Evolutionary conservation across 1,140 invertebrate genomes (phyloP), one percentile per base, ranked within the genome.

Genomic region (Anoplolepis gracilipes): DNA sequence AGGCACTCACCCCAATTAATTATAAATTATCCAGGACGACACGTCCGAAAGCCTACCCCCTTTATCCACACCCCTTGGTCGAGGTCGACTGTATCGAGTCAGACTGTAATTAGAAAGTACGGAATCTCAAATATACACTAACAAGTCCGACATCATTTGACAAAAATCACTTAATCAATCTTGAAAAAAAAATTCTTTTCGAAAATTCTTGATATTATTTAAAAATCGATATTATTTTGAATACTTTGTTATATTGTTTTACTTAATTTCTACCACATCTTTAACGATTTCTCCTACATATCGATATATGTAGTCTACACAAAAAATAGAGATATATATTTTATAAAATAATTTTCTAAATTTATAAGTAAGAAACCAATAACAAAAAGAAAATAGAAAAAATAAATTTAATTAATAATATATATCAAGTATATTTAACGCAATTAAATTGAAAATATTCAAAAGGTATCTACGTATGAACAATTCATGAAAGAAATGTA

Each of bases 11-110:
- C 4, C 13, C 65, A 55, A 73, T 87, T 84, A 77, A 87, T 87
- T 67, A 25, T 49, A 67, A 85, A 88, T 88, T 67, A 64, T 33
- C 13, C 13, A 49, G 64, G 57, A 87, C 22, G 39, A 53, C n/a
- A 6, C 28, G 28, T 22, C 33, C 11, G 28, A 33, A 70, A 72
- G 10, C 7, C 13, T n/a, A 59, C 4, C 11, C 33, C 67, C 28
- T 72, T 42, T 72, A 70, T 10, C 16, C 6, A 55, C 3, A 72
- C 1, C 25, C 36, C 25, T 72, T 36, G 11, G 6, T n/a, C 30
- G 33, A 25, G 11, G 6, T n/a, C 30, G 33, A 42, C 5, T 6
- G 42, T n/a, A n/a, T n/a, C 19, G 19, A 81, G 2, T 72, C 55
- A 70, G 2, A 46, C 4, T 57, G 33, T 30, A 33, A 81, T 13